Base-by-base conservation (phyloP, 2,113 vertebrate genomes). In the Tragulus kanchil region DNA sequence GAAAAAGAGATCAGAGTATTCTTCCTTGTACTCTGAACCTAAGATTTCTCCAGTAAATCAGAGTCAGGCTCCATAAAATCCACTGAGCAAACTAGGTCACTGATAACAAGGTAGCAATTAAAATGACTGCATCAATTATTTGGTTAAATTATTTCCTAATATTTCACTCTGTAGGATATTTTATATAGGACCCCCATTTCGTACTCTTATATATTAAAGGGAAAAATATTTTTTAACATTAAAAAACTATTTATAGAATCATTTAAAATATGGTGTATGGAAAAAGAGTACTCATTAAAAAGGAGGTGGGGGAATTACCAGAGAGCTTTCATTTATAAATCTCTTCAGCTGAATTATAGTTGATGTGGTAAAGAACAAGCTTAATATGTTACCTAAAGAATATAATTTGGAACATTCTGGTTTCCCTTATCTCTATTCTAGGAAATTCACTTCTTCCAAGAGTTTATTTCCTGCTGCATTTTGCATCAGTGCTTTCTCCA, bases 151-250 rank as follows among this genome's bases (percentile, higher is more conserved):
- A 98, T 97, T 97, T 97, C 90, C 87, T 93, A 97, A 93, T 98
- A 97, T 96, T 97, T 97, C 92, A 98, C 95, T 82, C 97, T 90
- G 92, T 98, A 95, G 95, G 92, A 96, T 85, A 86, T 97, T 97
- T 97, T 97, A 98, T 89, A 95, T 95, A 96, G 50, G 75, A 90
- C 90, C 85, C 21, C 71, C 16, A 73, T 89, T 96, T 87, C 89
- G 94, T 52, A 82, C 52, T 93, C 31, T 85, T 36, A 36, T 36
- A 65, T 95, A 95, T 88, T 90, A 81, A 90, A 95, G 54, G 95
- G 64, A 87, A 97, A 93, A 95, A 64, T 90, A 85, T 64, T 96
- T 97, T 98, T 97, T 94, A 89, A 85, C 84, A 78, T 73, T 26
- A 95, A 97, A 95, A 84, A 75, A 21, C 94, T 96, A 97, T 97